phyloP scores from a whole-genome alignment of 2,113 vertebrate species.

The Fulmarus glacialis region DNA sequence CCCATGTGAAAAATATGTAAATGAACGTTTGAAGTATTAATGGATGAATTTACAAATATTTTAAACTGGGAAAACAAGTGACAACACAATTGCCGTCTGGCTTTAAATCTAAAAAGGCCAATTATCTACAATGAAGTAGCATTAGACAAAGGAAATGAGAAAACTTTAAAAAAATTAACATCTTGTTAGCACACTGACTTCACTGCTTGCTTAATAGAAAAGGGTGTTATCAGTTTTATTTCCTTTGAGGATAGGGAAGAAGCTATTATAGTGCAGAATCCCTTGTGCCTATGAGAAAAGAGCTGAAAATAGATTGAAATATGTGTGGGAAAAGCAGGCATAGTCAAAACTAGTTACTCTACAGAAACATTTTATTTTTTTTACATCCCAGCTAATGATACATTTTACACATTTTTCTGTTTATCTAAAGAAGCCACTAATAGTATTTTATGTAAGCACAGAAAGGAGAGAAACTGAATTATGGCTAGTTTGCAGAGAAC shows the following conservation, averaged over 20 bases:
- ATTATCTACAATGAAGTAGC: neutral
- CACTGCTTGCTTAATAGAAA: constrained; percentile 11
- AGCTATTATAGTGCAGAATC: constrained; percentile 22
- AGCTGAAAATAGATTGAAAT: constrained; percentile 40
- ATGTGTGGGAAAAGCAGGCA: neutral
- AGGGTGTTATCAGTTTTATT: constrained; percentile 36
- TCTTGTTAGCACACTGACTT: neutral
- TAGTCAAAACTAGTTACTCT: neutral
- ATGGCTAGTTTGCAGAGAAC: neutral
- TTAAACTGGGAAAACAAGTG: constrained; percentile 8
- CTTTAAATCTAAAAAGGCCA: neutral
- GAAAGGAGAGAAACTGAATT: constrained; percentile 8
- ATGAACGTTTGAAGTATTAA: constrained; percentile 33
- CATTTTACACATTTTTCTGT: constrained; percentile 18
- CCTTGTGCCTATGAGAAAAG: neutral
- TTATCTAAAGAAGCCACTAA: neutral
- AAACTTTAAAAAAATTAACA: neutral
- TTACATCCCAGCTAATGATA: neutral
- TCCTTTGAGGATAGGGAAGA: constrained; percentile 16
- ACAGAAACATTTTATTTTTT: neutral
- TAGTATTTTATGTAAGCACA: neutral
- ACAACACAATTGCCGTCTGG: neutral
- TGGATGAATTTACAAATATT: constrained; percentile 52
- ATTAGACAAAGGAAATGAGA: constrained; percentile 32
- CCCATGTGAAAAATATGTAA: constrained; percentile 15